Evolutionary conservation across 1,140 invertebrate genomes (phyloP), one percentile per base, ranked within the genome.

Genomic region (Lepidostoma basale): DNA sequence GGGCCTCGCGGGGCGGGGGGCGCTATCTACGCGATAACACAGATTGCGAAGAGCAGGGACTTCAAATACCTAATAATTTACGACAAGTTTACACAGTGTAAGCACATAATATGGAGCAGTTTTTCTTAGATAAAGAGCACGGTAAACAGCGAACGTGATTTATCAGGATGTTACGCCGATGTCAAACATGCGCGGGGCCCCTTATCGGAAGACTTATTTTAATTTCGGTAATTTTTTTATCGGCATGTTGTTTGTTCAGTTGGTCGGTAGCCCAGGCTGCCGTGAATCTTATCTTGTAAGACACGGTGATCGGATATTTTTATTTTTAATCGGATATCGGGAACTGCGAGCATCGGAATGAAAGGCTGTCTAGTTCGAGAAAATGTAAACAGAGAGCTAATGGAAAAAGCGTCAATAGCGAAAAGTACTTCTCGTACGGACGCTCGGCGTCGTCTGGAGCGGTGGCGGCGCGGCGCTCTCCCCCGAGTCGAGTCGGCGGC

Each of bases 41-140:
- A 23, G 47, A 62, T 62, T 58, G 62, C 59, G 6, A 26, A 58
- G 49, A 56, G 30, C 49, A 14, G 14, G 45, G 14, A 52, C 28
- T 47, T 23, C 36, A 45, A 65, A 58, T 45, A 54, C 64, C 14
- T 20, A 60, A 67, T 70, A 70, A 67, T 70, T 67, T 70, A 70
- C 69, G 69, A 70, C 69, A 66, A 70, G 68, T 66, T 70, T 70
- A 70, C 68, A 66, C 69, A 66, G 63, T 64, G 62, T 66, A 70
- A 70, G 44, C 28, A 52, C 63, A 70, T 63, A 68, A 54, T 68
- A 60, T 54, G 26, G 23, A 49, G 59, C 69, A 70, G 68, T 70
- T 70, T 60, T 64, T 66, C 62, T 64, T 60, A 70, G 62, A 70
- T 70, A 70, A 70, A 70, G 62, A 62, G 58, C 58, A 49, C 65